Evolutionary conservation across 2,888 invertebrate genomes (phyloP), one percentile per base, ranked within the genome.

Genomic region (Epistrophe eligans): DNA sequence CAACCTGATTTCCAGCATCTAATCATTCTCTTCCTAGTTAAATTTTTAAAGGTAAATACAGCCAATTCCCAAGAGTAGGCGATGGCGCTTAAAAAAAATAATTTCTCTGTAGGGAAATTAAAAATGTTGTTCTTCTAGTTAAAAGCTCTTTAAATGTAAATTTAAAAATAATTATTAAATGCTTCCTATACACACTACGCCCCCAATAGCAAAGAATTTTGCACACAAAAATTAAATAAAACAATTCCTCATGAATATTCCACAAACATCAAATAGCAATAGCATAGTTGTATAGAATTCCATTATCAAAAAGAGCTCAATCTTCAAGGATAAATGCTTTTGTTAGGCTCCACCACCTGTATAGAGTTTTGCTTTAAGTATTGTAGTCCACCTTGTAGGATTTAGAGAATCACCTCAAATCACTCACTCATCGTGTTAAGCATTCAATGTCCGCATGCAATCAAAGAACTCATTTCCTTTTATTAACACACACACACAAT

Each of bases 351-450:
- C 66, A 45, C 40, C 38, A 71, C 19, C 15, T 64, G 38, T 79
- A 24, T 24, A 55, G 62, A 28, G 52, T 67, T 11, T 6, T 57
- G 60, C 62, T 76, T 81, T 64, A 38, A 55, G 70, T 64, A 15
- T 50, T 32, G 38, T 43, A 67, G 48, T 50, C 67, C 67, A 67
- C 67, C 67, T 38, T 19, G 17, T 58, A 40, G 40, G 28, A 64
- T 55, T 77, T 35, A 72, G 55, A 50, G 35, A 82, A 71, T 82
- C 77, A 77, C 77, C 77, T 66, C 50, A 40, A 70, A 70, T 76
- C 74, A 79, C 60, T 76, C 79, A 76, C 71, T 76, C 71, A 79
- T 79, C 74, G 45, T 71, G 70, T 76, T 71, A 38, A 73, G 80
- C 80, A 76, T 79, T 74, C 38, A 43, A 62, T 60, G 57, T 74